Evolutionary conservation across 2,797 vertebrate species (phyloP).

Genomic region (Pangasius mekongensis): DNA sequence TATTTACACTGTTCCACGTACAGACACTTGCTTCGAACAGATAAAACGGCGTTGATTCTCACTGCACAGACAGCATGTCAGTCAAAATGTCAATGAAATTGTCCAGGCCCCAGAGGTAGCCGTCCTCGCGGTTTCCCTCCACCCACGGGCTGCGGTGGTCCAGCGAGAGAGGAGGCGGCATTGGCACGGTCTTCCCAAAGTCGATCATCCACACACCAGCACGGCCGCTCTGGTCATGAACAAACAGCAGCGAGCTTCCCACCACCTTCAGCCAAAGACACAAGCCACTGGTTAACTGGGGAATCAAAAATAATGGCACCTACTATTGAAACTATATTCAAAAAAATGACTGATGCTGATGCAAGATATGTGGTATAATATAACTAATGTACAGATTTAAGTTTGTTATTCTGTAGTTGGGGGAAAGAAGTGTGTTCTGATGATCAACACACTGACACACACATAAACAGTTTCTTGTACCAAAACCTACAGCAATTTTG

Average conservation of each 20-base stretch:
- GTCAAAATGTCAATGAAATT: conserved; percentile 78
- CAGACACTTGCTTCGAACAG: conserved; percentile 7
- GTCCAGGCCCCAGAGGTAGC: conserved; percentile 86
- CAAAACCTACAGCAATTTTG: not conserved
- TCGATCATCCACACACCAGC: conserved; percentile 91
- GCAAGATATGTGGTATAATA: not conserved
- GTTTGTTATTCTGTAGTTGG: not conserved
- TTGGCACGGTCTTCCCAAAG: conserved; percentile 82
- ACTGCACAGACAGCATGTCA: conserved; percentile 59
- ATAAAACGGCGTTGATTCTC: not conserved
- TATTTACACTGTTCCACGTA: conserved; percentile 50
- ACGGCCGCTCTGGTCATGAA: conserved; percentile 79
- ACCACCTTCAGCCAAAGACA: conserved; percentile 76
- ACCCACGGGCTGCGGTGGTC: conserved; percentile 83
- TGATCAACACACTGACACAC: not conserved
- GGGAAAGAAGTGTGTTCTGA: not conserved
- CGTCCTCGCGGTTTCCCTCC: conserved; percentile 85
- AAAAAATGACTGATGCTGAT: not conserved
- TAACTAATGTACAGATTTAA: not conserved
- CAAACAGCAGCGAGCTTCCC: conserved; percentile 86
- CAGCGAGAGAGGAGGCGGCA: conserved; percentile 72
- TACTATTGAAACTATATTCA: not conserved
- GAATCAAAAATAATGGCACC: not conserved
- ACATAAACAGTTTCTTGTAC: not conserved
- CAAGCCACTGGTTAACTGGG: not conserved